Conservation (phyloP, 1,140 invertebrate species). For the Phymorhynchus buccinoides region DNA sequence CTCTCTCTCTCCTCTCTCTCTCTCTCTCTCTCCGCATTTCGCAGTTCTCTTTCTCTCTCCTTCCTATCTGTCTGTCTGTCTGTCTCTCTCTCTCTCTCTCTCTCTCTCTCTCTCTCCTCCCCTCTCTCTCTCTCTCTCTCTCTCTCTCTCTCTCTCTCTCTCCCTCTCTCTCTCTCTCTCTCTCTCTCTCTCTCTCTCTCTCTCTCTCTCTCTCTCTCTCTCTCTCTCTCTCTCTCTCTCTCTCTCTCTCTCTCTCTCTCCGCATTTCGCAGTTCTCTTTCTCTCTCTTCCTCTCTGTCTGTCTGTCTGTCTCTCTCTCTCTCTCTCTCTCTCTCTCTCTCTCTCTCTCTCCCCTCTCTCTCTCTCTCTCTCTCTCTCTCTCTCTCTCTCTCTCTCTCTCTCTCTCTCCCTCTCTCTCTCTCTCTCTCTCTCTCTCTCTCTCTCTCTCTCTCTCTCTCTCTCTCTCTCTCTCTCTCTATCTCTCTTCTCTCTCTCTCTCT, state of each 20-base stretch:
- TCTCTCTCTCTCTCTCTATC: conserved; percentile 18
- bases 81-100: conserved; percentile 17
- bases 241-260: conserved; percentile 12
- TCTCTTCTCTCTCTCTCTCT: neutral
- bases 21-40: conserved; percentile 35
- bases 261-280: too few relatives aligned
- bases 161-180: conserved; percentile 11
- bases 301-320: neutral
- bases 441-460: conserved; percentile 20
- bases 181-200: conserved; percentile 3
- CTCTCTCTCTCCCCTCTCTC: neutral
- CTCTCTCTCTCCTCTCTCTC: conserved; percentile 35
- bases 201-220: conserved; percentile 12
- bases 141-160: conserved; percentile 31
- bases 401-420: conserved; percentile 13
- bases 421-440: neutral
- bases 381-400: conserved; percentile 12
- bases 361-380: neutral
- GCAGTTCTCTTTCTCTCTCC: neutral
- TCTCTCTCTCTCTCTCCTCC: conserved; percentile 22
- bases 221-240: conserved; percentile 12
- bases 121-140: conserved; percentile 30
- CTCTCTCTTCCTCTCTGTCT: neutral
- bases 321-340: conserved; percentile 31
- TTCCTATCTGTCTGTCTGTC: neutral